These are phyloP conservation scores for Habrosyne pyritoides DNA, from an alignment of 2,888 invertebrate genomes.

Conservation along the genomic window DNA sequence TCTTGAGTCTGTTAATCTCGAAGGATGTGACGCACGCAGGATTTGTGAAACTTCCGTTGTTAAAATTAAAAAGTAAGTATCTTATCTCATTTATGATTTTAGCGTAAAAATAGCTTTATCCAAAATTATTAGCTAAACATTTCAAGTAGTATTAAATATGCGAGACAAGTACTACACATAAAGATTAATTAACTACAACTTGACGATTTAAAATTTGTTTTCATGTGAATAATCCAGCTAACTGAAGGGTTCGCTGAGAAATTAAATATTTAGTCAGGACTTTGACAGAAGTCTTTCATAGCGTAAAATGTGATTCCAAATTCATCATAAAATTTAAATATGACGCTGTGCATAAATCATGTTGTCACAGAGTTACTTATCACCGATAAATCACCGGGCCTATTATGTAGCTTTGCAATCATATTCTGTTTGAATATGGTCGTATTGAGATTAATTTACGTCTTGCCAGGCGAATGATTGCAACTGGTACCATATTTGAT, in stretches of 20 bases:
- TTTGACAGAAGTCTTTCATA: neutral
- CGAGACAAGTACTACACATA: constrained; percentile 1
- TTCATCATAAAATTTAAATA: neutral
- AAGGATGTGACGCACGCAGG: too few species aligned
- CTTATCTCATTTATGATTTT: neutral
- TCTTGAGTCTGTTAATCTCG: too few species aligned
- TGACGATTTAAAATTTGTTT: neutral
- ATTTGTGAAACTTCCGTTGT: too few species aligned
- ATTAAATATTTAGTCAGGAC: too few species aligned
- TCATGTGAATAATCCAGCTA: neutral
- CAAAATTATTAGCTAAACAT: neutral
- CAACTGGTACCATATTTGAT: too few species aligned
- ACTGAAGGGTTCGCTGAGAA: too few species aligned
- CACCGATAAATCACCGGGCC: constrained; percentile 19
- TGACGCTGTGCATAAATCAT: neutral
- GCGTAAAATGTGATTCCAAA: neutral
- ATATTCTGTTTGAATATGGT: neutral
- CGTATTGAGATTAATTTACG: too few species aligned
- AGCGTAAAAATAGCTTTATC: neutral
- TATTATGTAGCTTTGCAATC: neutral
- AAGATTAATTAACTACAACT: neutral
- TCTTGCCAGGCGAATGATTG: too few species aligned
- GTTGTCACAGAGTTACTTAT: constrained; percentile 3
- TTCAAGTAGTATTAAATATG: neutral
- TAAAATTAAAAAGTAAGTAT: too few species aligned